A percentile compares a stretch with the other conserved stretches of the same genome.
phyloP scores from a whole-genome alignment of 2,113 vertebrate species.

The Lepisosteus oculatus region DNA sequence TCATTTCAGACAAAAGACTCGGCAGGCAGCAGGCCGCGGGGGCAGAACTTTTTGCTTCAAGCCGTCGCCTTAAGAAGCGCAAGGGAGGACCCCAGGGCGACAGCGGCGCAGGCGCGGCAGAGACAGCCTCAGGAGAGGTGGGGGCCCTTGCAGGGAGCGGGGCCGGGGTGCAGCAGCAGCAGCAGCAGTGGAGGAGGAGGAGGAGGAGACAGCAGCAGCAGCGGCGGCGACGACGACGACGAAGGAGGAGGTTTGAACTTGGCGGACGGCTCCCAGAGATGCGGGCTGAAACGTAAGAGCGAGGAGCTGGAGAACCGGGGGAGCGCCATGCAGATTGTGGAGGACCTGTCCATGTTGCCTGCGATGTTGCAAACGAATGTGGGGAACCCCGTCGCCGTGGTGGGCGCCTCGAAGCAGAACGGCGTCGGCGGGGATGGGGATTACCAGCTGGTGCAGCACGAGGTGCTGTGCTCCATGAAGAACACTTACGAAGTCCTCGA shows the following conservation, averaged over 20 bases:
- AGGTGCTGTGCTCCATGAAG: slow-evolving; percentile 93
- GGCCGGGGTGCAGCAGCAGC: slow-evolving; percentile 49
- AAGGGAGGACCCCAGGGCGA: slow-evolving; percentile 60
- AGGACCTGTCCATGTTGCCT: slow-evolving; percentile 93
- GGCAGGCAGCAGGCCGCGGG: slow-evolving; percentile 62
- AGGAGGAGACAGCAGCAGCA: slow-evolving; percentile 30
- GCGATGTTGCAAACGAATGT: slow-evolving; percentile 93
- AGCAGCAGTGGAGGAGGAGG: slow-evolving; percentile 32
- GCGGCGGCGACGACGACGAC: slow-evolving; percentile 46
- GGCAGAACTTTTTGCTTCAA: slow-evolving; percentile 80
- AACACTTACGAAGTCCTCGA: slow-evolving; percentile 97
- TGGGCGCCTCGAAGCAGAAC: slow-evolving; percentile 73
- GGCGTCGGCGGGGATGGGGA: slow-evolving; percentile 83
- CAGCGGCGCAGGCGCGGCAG: slow-evolving; percentile 42
- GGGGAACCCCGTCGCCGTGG: slow-evolving; percentile 79
- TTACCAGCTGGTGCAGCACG: slow-evolving; percentile 96
- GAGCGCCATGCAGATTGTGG: slow-evolving; percentile 95
- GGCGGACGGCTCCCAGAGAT: slow-evolving; percentile 85
- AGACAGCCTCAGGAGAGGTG: slow-evolving; percentile 48
- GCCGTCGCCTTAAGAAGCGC: slow-evolving; percentile 86
- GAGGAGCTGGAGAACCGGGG: slow-evolving; percentile 86
- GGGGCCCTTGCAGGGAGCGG: slow-evolving; percentile 47
- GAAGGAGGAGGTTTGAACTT: slow-evolving; percentile 70
- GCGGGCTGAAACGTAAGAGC: slow-evolving; percentile 97
- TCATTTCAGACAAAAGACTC: slow-evolving; percentile 84